phyloP scores from a whole-genome alignment of 2,113 vertebrate genomes.

The Cyprinodon tularosa region DNA sequence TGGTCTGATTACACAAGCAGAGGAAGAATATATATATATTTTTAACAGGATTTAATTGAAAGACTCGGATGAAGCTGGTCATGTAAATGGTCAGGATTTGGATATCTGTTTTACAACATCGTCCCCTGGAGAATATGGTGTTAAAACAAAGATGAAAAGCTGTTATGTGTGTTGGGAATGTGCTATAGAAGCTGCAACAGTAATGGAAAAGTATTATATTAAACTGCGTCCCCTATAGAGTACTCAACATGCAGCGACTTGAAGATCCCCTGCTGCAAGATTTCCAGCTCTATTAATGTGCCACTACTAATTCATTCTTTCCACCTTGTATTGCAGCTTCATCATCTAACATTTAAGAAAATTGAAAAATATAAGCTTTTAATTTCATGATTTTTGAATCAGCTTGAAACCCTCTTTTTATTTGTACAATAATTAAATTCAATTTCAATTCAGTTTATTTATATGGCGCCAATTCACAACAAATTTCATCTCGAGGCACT shows the following conservation, averaged over 20 bases:
- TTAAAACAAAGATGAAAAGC: conserved; percentile 36
- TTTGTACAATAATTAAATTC: too few species aligned
- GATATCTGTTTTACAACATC: not conserved
- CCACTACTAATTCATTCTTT: not conserved
- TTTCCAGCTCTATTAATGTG: conserved; percentile 40
- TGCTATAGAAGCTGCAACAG: conserved; percentile 34
- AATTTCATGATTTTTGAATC: too few species aligned
- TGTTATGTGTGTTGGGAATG: conserved; percentile 25
- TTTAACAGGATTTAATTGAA: not conserved
- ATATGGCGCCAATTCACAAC: too few species aligned
- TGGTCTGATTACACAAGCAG: too few species aligned
- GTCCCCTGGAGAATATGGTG: not conserved
- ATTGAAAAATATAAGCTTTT: too few species aligned
- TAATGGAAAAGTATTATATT: conserved; percentile 24
- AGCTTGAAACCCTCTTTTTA: too few species aligned
- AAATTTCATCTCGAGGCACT: too few species aligned
- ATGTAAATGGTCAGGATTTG: not conserved
- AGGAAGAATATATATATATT: too few species aligned
- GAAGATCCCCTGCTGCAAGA: conserved; percentile 15
- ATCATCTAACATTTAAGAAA: too few species aligned
- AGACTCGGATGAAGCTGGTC: not conserved
- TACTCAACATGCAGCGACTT: conserved; percentile 48
- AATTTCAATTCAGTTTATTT: too few species aligned
- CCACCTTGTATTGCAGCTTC: not conserved
- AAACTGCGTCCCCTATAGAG: conserved; percentile 38